phyloP scores from a whole-genome alignment of 1,140 invertebrate species.

The Ceratoteleas bidentatus region DNA sequence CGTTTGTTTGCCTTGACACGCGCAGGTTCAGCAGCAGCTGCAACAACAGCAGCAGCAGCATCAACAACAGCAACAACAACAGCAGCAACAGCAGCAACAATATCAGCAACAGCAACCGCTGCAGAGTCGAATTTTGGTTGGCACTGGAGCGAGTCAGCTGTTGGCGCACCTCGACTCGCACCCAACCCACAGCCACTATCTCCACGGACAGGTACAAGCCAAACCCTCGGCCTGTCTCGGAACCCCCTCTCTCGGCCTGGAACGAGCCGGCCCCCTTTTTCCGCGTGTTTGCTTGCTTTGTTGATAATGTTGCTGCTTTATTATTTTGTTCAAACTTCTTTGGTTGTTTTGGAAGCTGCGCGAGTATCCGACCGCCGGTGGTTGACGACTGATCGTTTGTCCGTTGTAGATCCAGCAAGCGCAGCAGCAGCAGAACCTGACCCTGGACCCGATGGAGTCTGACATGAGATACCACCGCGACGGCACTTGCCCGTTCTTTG shows the following conservation, averaged over 20 bases:
- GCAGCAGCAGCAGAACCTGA: slow-evolving; percentile 70
- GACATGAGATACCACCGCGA: slow-evolving; percentile 75
- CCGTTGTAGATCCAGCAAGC: slow-evolving; percentile 64
- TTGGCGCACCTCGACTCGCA: slow-evolving; percentile 80
- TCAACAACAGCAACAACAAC: no score
- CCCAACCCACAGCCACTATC: slow-evolving; percentile 73
- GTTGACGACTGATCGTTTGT: no score
- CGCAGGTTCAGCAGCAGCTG: slow-evolving; percentile 71
- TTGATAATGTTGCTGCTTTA: no score
- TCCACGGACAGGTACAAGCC: slow-evolving; percentile 71
- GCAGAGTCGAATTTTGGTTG: slow-evolving; percentile 67
- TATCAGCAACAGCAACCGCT: slow-evolving; percentile 75
- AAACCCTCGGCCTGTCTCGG: no score
- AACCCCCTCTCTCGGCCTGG: not conserved
- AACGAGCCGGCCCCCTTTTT: no score
- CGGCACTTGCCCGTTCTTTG: slow-evolving; percentile 74
- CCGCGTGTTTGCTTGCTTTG: no score
- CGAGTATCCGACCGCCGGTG: no score
- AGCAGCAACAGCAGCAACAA: slow-evolving; percentile 41
- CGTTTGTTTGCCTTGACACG: no score
- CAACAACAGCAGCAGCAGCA: slow-evolving; percentile 78
- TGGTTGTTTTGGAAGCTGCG: no score
- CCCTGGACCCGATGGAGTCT: slow-evolving; percentile 70
- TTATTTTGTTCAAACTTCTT: no score
- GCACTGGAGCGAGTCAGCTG: slow-evolving; percentile 74